These are phyloP conservation scores for Tyria jacobaeae DNA, from an alignment of 2,888 invertebrate genomes.

Conservation along the genomic window DNA sequence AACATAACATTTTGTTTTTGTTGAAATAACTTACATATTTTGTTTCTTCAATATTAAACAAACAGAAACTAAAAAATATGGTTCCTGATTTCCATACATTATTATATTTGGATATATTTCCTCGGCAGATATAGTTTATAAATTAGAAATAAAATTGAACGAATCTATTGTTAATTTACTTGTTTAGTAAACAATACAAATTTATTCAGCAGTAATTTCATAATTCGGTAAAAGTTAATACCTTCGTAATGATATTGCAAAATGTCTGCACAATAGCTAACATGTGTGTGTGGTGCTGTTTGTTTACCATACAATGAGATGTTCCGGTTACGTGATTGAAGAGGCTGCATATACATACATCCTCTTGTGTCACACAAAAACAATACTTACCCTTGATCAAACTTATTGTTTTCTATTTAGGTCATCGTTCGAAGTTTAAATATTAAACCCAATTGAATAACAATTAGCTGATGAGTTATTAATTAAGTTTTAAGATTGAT, in stretches of 20 bases:
- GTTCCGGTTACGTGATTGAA: constrained; percentile 65
- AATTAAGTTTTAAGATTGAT: not conserved
- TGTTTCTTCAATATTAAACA: not conserved
- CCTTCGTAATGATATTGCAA: constrained; percentile 47
- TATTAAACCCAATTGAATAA: not conserved
- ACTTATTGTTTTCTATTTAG: constrained; percentile 35
- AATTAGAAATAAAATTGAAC: not conserved
- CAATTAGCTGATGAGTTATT: not conserved
- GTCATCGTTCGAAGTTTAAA: constrained; percentile 15
- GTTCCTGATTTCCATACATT: not conserved
- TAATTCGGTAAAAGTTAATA: constrained; percentile 58
- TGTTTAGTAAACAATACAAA: constrained; percentile 13
- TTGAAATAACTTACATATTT: not conserved
- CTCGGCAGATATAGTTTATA: too few species aligned
- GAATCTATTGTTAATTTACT: not conserved
- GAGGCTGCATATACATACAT: constrained; percentile 48
- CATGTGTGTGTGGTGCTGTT: constrained; percentile 46
- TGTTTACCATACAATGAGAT: constrained; percentile 76
- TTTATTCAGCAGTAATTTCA: constrained; percentile 15
- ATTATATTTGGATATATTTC: too few species aligned
- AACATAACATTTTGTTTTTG: not conserved
- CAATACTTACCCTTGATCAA: constrained; percentile 34
- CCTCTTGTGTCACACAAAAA: constrained; percentile 35
- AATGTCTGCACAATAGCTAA: constrained; percentile 56
- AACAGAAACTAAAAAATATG: not conserved